These are phyloP conservation scores for Typhlichthys eigenmanni DNA, from an alignment of 2,797 vertebrate genomes.

Conservation along the genomic window DNA sequence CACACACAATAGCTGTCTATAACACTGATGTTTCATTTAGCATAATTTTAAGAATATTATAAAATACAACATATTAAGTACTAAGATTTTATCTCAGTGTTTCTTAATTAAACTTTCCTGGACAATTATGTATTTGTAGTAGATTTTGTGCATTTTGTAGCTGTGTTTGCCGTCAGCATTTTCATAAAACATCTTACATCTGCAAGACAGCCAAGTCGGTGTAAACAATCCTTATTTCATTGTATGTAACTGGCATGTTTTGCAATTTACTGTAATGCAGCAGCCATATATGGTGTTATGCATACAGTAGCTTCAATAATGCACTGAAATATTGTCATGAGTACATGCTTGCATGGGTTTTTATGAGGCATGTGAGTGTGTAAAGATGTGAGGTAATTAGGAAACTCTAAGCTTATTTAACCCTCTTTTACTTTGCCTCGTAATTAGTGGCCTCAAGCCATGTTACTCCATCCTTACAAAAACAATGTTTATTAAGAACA, in stretches of 20 bases:
- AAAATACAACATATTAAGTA: no score
- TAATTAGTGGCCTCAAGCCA: slow-evolving; percentile 82
- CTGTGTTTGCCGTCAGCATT: no score
- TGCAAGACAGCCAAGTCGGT: no score
- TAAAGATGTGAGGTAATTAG: slow-evolving; percentile 75
- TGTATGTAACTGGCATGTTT: slow-evolving; percentile 7
- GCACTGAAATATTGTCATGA: slow-evolving; percentile 20
- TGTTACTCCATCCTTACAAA: slow-evolving; percentile 82
- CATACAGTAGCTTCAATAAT: neutral
- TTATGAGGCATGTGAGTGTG: slow-evolving; percentile 56
- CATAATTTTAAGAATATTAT: no score
- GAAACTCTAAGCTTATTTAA: slow-evolving; percentile 72
- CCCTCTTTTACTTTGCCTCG: slow-evolving; percentile 71
- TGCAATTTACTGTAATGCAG: neutral
- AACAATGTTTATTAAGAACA: slow-evolving; percentile 83
- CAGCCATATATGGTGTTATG: slow-evolving; percentile 19
- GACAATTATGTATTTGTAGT: no score
- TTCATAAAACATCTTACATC: no score
- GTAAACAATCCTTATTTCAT: neutral
- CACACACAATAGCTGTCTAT: no score
- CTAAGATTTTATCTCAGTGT: no score
- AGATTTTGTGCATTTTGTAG: no score
- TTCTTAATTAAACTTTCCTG: no score
- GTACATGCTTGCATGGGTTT: slow-evolving; percentile 46
- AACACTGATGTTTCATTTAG: no score